These are phyloP conservation scores for Scartelaos histophorus DNA, from an alignment of 2,113 vertebrate genomes.

Conservation along the genomic window DNA sequence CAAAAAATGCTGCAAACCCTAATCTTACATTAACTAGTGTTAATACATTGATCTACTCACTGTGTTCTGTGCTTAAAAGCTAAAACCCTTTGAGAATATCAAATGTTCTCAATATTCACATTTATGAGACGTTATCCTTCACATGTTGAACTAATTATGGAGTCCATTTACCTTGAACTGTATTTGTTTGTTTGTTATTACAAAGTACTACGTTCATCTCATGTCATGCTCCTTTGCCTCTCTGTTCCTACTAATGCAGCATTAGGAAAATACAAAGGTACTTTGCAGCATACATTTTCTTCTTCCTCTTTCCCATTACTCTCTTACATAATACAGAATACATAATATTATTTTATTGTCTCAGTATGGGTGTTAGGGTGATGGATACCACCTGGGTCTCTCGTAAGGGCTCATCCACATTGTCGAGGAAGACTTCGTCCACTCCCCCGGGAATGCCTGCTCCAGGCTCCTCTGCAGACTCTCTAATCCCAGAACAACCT, in stretches of 20 bases:
- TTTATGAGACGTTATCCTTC: background rate
- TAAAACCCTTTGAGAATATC: background rate
- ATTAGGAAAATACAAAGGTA: slow-evolving; percentile 99
- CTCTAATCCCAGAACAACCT: slow-evolving; percentile 85
- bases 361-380: slow-evolving; percentile 96
- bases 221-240: slow-evolving; percentile 66
- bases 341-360: slow-evolving; percentile 21
- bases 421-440: slow-evolving; percentile 83
- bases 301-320: slow-evolving; percentile 10
- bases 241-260: slow-evolving; percentile 87
- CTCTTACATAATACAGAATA: background rate
- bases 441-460: slow-evolving; percentile 86
- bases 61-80: background rate
- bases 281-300: slow-evolving; percentile 60
- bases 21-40: background rate
- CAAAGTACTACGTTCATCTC: slow-evolving; percentile 48
- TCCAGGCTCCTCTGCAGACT: slow-evolving; percentile 83
- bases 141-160: background rate
- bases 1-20: slow-evolving; percentile 25
- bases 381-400: slow-evolving; percentile 99
- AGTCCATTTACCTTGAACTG: background rate
- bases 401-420: slow-evolving; percentile 86
- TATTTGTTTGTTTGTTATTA: slow-evolving; percentile 14
- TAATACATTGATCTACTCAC: background rate
- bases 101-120: background rate